phyloP scores from a whole-genome alignment of 2,113 vertebrate genomes.

The Chaenocephalus aceratus region DNA sequence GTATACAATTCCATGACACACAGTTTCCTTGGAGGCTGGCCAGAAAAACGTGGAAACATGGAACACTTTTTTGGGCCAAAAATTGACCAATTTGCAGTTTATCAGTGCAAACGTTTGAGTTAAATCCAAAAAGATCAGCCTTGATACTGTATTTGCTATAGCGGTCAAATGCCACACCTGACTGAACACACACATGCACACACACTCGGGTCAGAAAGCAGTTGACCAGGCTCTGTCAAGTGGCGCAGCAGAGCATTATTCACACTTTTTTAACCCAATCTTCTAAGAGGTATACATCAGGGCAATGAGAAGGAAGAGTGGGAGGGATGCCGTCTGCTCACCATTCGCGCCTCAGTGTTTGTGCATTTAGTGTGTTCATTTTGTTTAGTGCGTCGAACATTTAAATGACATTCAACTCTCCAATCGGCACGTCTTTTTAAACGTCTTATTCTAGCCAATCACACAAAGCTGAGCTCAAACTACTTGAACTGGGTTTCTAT shows the following conservation, averaged over 20 bases:
- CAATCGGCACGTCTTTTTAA: neutral
- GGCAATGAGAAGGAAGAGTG: neutral
- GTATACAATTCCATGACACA: neutral
- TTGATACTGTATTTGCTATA: neutral
- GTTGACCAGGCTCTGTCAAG: conserved; percentile 34
- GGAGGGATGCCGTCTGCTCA: conserved; percentile 20
- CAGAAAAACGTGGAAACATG: neutral
- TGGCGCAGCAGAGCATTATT: conserved; percentile 39
- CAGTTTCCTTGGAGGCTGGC: neutral
- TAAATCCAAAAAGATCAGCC: neutral
- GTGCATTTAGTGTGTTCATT: conserved; percentile 22
- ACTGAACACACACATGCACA: conserved; percentile 5
- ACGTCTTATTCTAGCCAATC: conserved; percentile 11
- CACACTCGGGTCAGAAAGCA: conserved; percentile 29
- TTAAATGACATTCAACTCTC: conserved; percentile 27
- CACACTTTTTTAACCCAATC: conserved; percentile 43
- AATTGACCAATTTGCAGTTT: neutral
- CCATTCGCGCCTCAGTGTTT: conserved; percentile 37
- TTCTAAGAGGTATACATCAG: conserved; percentile 26
- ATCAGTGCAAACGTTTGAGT: neutral
- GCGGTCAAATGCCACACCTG: neutral
- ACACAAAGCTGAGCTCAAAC: conserved; percentile 22
- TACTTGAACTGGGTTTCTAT: conserved; percentile 23
- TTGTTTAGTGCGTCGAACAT: conserved; percentile 23
- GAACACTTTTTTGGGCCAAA: neutral